Conservation (phyloP, 2,888 invertebrate genomes). For the Emmelina monodactyla region DNA sequence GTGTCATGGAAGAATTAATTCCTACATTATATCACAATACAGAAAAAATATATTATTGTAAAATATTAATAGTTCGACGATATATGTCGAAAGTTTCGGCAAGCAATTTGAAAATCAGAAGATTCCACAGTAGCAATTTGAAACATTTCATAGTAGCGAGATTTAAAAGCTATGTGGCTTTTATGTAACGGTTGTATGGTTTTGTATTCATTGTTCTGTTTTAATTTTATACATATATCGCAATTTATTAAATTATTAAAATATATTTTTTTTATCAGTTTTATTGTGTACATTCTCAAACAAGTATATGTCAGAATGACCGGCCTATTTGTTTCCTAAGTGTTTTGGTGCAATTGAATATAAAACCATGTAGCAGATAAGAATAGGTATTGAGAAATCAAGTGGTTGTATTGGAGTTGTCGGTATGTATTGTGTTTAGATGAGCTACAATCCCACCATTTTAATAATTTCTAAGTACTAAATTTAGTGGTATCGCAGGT, state of each 20-base stretch:
- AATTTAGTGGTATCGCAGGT: slow-evolving; percentile 51
- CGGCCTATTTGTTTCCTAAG: no score
- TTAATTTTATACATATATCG: neutral
- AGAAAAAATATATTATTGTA: neutral
- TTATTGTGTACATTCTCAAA: no score
- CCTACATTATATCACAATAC: neutral
- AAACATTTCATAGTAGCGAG: slow-evolving; percentile 48
- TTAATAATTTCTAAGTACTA: slow-evolving; percentile 60
- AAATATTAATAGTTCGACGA: slow-evolving; percentile 18
- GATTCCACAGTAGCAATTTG: slow-evolving; percentile 49
- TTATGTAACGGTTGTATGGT: neutral
- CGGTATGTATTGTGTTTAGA: slow-evolving; percentile 64
- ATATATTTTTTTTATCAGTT: no score
- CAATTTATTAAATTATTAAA: neutral
- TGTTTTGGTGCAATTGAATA: no score
- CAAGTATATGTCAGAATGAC: no score
- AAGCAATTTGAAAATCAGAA: slow-evolving; percentile 27
- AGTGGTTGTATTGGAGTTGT: slow-evolving; percentile 58
- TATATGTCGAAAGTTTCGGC: slow-evolving; percentile 24
- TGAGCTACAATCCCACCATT: slow-evolving; percentile 65
- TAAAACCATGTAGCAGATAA: no score
- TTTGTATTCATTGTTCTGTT: neutral
- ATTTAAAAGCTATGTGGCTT: slow-evolving; percentile 37
- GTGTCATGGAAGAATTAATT: neutral
- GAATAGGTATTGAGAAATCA: slow-evolving; percentile 49